Evolutionary conservation across 2,888 invertebrate species (phyloP).

Genomic region (Baronia brevicornis): DNA sequence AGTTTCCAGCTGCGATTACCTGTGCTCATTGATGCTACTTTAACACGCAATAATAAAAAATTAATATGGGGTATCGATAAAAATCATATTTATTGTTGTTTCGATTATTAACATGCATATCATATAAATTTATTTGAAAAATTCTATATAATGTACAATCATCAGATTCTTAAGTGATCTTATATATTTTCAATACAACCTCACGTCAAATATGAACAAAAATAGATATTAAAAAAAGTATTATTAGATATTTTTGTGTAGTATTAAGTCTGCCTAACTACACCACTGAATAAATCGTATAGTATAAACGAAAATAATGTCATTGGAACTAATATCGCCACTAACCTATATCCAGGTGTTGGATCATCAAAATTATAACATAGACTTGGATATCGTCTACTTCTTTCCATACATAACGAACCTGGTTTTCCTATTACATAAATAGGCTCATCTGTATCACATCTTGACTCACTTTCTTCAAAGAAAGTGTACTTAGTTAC

Average conservation of each 20-base stretch:
- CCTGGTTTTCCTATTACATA: constrained; percentile 47
- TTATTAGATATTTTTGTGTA: constrained; percentile 17
- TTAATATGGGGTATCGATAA: too few species aligned
- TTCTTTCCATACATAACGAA: constrained; percentile 43
- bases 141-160: too few species aligned
- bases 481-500: constrained; percentile 48
- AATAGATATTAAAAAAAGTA: neutral
- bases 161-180: too few species aligned
- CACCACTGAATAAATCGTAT: constrained; percentile 60
- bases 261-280: constrained; percentile 52
- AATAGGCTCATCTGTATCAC: constrained; percentile 46
- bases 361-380: constrained; percentile 57
- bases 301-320: constrained; percentile 57
- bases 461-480: constrained; percentile 38
- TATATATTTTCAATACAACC: too few species aligned
- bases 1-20: too few species aligned
- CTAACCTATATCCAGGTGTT: constrained; percentile 50
- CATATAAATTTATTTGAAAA: too few species aligned
- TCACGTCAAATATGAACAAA: constrained; percentile 5
- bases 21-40: too few species aligned
- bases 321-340: constrained; percentile 55
- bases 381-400: constrained; percentile 40
- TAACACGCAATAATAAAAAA: too few species aligned
- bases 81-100: too few species aligned
- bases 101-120: too few species aligned